Percentiles rank a stretch among this genome's conserved stretches.
phyloP scores from a whole-genome alignment of 2,797 vertebrate genomes.

The Trichosurus vulpecula region DNA sequence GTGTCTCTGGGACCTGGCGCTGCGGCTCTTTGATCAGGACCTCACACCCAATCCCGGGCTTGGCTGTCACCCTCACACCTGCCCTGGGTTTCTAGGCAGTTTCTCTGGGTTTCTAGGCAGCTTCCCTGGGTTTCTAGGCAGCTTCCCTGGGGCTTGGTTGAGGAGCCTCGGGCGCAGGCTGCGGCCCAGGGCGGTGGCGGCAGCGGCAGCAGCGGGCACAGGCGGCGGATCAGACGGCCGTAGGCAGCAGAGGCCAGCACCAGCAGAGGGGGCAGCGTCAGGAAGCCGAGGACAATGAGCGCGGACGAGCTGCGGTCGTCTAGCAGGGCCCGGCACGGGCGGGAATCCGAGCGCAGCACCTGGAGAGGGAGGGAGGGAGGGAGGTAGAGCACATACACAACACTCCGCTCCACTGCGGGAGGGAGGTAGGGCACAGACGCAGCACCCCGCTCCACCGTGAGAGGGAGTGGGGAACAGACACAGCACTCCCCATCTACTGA shows the following conservation, averaged over 20 bases:
- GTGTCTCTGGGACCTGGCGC: no score
- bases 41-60: slow-evolving; percentile 81
- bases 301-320: slow-evolving; percentile 96
- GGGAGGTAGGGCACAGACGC: not conserved
- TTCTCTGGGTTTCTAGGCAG: no score
- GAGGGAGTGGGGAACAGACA: not conserved
- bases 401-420: no score
- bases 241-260: slow-evolving; percentile 92
- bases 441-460: no score
- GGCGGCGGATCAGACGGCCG: slow-evolving; percentile 88
- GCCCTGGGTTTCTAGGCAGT: not conserved
- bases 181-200: slow-evolving; percentile 84
- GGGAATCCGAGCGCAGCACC: slow-evolving; percentile 84
- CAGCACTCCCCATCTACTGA: no score
- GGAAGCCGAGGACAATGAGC: slow-evolving; percentile 95
- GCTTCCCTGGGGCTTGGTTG: not conserved
- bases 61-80: slow-evolving; percentile 66
- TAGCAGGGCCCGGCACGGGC: slow-evolving; percentile 89
- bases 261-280: slow-evolving; percentile 95
- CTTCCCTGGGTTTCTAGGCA: not conserved
- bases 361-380: slow-evolving; percentile 33
- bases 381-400: no score
- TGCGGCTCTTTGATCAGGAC: not conserved
- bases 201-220: slow-evolving; percentile 83
- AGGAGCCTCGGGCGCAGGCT: not conserved